A percentile compares a stretch with the other conserved stretches of the same genome.
These are phyloP conservation scores for Leptopilina syphax DNA, from an alignment of 2,888 invertebrate species.

Conservation along the genomic window DNA sequence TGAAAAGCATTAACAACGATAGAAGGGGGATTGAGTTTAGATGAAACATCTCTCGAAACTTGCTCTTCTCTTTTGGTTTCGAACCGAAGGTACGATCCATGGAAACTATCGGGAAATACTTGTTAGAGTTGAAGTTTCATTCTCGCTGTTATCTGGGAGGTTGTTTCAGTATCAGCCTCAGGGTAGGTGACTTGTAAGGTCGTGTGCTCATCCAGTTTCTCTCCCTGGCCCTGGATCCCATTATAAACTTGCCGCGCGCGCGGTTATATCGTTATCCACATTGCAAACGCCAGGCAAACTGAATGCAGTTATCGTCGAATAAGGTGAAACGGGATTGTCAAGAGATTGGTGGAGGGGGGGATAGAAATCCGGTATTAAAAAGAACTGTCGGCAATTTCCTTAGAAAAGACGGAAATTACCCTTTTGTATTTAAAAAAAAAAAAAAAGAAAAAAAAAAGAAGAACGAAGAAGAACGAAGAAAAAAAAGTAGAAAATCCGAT, in stretches of 20 bases:
- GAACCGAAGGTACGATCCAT: slow-evolving; percentile 1
- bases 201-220: slow-evolving; percentile 29
- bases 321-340: slow-evolving; percentile 27
- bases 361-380: slow-evolving; percentile 21
- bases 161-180: slow-evolving; percentile 29
- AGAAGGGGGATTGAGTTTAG: background rate
- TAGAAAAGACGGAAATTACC: slow-evolving; percentile 26
- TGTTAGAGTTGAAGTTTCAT: slow-evolving; percentile 35
- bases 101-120: slow-evolving; percentile 39
- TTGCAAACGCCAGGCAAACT: slow-evolving; percentile 38
- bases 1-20: background rate
- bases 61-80: slow-evolving; percentile 4
- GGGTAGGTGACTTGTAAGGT: slow-evolving; percentile 38
- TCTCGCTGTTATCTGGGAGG: slow-evolving; percentile 29
- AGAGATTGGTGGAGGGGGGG: background rate
- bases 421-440: slow-evolving; percentile 12
- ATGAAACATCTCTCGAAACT: slow-evolving; percentile 16
- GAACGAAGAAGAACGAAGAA: background rate
- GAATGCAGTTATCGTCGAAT: slow-evolving; percentile 34
- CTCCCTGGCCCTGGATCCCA: slow-evolving; percentile 26
- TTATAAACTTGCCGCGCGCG: slow-evolving; percentile 39
- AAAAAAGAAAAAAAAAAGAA: background rate
- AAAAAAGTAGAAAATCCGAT: background rate
- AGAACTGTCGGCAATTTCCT: slow-evolving; percentile 31
- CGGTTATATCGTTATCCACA: slow-evolving; percentile 40